Evolutionary conservation across 2,888 invertebrate species (phyloP), one percentile per base, ranked within the genome.

Genomic region (Drosophila sordidapex): DNA sequence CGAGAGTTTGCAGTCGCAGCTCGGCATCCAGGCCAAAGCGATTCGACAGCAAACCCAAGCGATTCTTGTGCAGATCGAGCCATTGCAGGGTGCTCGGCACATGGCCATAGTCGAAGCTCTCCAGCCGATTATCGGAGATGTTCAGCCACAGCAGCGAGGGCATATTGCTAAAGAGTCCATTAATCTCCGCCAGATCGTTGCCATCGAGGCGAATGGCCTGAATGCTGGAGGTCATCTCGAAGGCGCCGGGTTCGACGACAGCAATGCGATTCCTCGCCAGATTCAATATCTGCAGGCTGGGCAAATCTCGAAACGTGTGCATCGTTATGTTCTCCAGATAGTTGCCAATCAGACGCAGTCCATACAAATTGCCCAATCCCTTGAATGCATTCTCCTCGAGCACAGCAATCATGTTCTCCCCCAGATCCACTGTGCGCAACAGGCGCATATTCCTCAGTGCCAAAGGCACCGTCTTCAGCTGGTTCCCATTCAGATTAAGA

Each of bases 1-100:
- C 98, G 80, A 98, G 94, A 54, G 97, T 97, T 93, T 97, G 96
- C 67, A 98, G 94, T 38, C 95, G 95, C 49, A 97, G 94, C 89
- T 96, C 96, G 0, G 84, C 69, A 87, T 96, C 96, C 74, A 96
- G 92, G 40, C 95, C 95, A 87, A 96, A 95, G 79, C 96, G 95
- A 91, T 97, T 97, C 67, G 96, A 96, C 53, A 98, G 94, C 90
- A 97, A 96, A 81, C 94, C 94, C 81, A 98, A 95, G 88, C 95
- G 95, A 94, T 98, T 98, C 92, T 96, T 97, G 92, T 98, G 98
- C 90, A 98, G 94, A 94, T 98, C 98, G 79, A 98, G 94, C 97
- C 97, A 97, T 92, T 97, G 97, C 79, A 98, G 94, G 74, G 96
- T 96, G 85, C 94, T 94, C 18, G 98, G 98, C 77, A 98, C 95